Percentiles rank a stretch among this genome's conserved stretches.
Evolutionary conservation across 2,797 vertebrate species (phyloP).

Genomic region (Sebastes baramenuke): DNA sequence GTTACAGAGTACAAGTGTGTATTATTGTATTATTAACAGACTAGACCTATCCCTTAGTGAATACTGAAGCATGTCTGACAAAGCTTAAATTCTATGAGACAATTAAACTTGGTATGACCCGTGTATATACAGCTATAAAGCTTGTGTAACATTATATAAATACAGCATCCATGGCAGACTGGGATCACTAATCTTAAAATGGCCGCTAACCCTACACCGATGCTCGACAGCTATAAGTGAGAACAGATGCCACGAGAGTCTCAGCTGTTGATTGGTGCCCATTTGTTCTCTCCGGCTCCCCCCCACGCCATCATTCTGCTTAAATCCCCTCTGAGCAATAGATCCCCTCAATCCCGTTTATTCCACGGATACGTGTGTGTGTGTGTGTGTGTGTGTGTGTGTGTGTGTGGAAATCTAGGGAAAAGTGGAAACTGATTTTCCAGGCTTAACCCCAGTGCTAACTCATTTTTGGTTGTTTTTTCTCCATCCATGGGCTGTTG

Average conservation of each 20-base stretch:
- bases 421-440: slow-evolving; percentile 37
- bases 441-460: slow-evolving; percentile 23
- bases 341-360: slow-evolving; percentile 74
- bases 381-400: not conserved
- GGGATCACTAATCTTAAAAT: slow-evolving; percentile 49
- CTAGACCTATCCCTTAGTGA: not conserved
- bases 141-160: not conserved
- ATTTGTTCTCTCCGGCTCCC: slow-evolving; percentile 47
- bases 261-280: slow-evolving; percentile 72
- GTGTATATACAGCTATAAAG: not conserved
- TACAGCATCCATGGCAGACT: not conserved
- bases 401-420: slow-evolving; percentile 12
- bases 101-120: not conserved
- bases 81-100: not conserved
- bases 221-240: slow-evolving; percentile 50
- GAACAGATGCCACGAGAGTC: slow-evolving; percentile 68
- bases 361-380: slow-evolving; percentile 35
- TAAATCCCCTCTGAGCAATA: slow-evolving; percentile 74
- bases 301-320: slow-evolving; percentile 49
- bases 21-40: not conserved
- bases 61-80: not conserved
- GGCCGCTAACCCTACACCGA: slow-evolving; percentile 23
- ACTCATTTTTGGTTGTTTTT: not conserved
- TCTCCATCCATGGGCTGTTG: not conserved
- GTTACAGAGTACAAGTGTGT: not conserved